Percentiles rank a stretch among this genome's conserved stretches.
phyloP scores from a whole-genome alignment of 2,113 vertebrate species.

The Pollimyrus isidori region DNA sequence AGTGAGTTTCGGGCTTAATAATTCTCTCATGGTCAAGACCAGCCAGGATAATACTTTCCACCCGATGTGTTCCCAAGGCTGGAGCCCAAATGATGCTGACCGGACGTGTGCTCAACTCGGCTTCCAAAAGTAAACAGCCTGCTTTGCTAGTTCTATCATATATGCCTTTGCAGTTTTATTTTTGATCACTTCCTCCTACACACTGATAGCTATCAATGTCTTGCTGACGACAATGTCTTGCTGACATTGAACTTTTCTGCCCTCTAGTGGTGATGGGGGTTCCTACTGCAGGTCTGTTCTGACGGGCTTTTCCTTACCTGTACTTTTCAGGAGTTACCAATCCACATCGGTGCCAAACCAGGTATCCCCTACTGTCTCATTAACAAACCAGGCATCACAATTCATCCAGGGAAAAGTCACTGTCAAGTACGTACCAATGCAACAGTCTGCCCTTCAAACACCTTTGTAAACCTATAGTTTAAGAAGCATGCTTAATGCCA shows the following conservation, averaged over 20 bases:
- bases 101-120: conserved; percentile 49
- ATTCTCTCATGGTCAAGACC: conserved; percentile 43
- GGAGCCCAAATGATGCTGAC: conserved; percentile 36
- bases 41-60: conserved; percentile 46
- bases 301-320: conserved; percentile 7
- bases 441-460: background rate
- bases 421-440: conserved; percentile 40
- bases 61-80: conserved; percentile 48
- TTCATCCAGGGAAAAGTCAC: conserved; percentile 44
- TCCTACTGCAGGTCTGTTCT: conserved; percentile 2
- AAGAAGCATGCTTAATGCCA: background rate
- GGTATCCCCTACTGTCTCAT: conserved; percentile 18
- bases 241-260: background rate
- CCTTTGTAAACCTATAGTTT: background rate
- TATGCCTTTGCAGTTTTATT: background rate
- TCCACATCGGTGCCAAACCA: conserved; percentile 5
- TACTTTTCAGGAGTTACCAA: conserved; percentile 32
- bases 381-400: conserved; percentile 7
- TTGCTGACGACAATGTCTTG: too few species aligned
- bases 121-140: conserved; percentile 44
- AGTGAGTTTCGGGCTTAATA: conserved; percentile 45
- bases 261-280: background rate
- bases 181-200: background rate
- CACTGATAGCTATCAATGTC: background rate
- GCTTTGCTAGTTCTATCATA: background rate